Conservation (phyloP, 1,140 invertebrate genomes). For the Neocloeon triangulifer region DNA sequence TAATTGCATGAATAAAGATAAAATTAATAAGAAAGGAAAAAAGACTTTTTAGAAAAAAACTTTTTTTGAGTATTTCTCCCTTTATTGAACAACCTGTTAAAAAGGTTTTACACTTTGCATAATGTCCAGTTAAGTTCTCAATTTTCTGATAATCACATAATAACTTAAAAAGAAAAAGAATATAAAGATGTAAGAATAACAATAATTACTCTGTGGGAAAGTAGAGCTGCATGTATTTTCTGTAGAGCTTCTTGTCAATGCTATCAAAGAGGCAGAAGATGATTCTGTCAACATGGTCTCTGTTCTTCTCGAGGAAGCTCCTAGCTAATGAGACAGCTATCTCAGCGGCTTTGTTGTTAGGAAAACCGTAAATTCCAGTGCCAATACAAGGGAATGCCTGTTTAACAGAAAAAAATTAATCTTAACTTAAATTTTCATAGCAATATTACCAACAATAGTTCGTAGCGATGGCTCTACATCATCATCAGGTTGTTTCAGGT, state of each 20-base stretch:
- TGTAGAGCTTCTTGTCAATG: slow-evolving; percentile 48
- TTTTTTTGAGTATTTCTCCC: too few relatives aligned
- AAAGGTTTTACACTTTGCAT: too few relatives aligned
- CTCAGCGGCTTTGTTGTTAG: slow-evolving; percentile 45
- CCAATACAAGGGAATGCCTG: slow-evolving; percentile 64
- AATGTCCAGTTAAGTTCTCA: too few relatives aligned
- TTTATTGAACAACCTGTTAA: too few relatives aligned
- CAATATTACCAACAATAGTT: slow-evolving; percentile 1
- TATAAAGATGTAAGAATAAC: too few relatives aligned
- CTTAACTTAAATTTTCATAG: too few relatives aligned
- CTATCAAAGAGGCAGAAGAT: slow-evolving; percentile 63
- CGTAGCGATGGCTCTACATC: neutral
- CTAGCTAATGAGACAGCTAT: slow-evolving; percentile 43
- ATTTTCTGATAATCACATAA: too few relatives aligned
- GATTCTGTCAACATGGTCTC: slow-evolving; percentile 39
- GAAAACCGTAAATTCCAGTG: slow-evolving; percentile 69
- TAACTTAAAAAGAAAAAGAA: too few relatives aligned
- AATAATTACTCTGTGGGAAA: too few relatives aligned
- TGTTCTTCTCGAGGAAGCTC: slow-evolving; percentile 37
- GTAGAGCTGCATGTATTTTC: slow-evolving; percentile 43
- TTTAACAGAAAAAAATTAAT: slow-evolving; percentile 9
- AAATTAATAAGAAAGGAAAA: too few relatives aligned
- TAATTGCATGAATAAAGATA: too few relatives aligned
- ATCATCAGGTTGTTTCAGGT: slow-evolving; percentile 21
- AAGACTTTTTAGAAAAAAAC: too few relatives aligned